phyloP scores from a whole-genome alignment of 2,113 vertebrate species.

The Pseudolaguvia tuberculata region DNA sequence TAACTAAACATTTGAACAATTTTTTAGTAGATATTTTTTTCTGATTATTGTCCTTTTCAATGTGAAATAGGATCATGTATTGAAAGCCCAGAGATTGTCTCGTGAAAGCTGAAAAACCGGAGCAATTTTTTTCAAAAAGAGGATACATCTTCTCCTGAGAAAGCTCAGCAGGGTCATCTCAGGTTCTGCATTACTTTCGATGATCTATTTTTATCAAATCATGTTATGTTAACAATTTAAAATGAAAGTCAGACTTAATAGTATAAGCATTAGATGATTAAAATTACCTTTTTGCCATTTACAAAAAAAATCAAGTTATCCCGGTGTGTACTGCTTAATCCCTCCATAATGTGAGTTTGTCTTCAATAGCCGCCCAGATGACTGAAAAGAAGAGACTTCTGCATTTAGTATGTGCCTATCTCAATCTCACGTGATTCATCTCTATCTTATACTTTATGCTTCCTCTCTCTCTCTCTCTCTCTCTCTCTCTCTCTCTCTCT shows the following conservation, averaged over 20 bases:
- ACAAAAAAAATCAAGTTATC: conserved; percentile 87
- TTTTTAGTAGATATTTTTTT: too few relatives aligned
- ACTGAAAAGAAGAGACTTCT: background rate
- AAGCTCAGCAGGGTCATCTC: conserved; percentile 83
- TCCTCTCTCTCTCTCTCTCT: too few relatives aligned
- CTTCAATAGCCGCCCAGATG: background rate
- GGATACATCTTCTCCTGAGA: conserved; percentile 83
- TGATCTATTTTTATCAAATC: conserved; percentile 65
- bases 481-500: too few relatives aligned
- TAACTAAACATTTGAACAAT: too few relatives aligned
- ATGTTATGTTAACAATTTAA: too few relatives aligned
- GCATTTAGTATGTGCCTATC: too few relatives aligned
- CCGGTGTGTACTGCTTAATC: background rate
- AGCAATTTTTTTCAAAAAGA: background rate
- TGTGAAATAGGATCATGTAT: background rate
- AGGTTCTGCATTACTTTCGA: conserved; percentile 83
- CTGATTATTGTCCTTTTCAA: background rate
- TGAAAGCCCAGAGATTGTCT: too few relatives aligned
- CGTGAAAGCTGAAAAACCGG: background rate
- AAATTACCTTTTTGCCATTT: conserved; percentile 87
- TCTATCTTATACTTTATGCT: too few relatives aligned
- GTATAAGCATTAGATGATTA: background rate
- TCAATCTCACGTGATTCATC: background rate
- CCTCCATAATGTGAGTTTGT: conserved; percentile 5
- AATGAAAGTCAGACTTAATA: background rate